phyloP scores from a whole-genome alignment of 2,113 vertebrate genomes.

The Otolemur garnettii region DNA sequence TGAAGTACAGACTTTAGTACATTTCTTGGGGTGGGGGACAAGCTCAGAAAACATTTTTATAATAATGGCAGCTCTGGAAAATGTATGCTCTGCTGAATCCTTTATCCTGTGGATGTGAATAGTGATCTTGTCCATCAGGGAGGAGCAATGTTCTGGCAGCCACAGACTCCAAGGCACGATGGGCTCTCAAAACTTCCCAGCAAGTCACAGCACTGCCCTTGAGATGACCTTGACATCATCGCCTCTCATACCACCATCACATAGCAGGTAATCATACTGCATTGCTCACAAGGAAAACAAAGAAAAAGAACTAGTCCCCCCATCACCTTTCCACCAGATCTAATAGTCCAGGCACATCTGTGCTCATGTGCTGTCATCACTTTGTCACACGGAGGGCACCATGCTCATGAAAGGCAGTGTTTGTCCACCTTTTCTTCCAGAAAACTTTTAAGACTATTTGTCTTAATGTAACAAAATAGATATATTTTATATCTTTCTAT shows the following conservation, averaged over 20 bases:
- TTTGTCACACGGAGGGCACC: too few species aligned
- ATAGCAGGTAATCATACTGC: neutral
- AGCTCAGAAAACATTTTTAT: neutral
- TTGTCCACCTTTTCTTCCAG: neutral
- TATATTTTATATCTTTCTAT: neutral
- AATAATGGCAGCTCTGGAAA: neutral
- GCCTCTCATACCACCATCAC: neutral
- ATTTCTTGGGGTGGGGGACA: neutral
- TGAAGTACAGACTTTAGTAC: neutral
- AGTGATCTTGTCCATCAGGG: neutral
- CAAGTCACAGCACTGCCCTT: rapidly evolving
- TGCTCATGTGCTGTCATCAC: neutral
- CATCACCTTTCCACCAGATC: rapidly evolving
- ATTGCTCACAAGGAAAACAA: neutral
- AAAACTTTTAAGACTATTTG: neutral
- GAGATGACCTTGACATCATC: neutral
- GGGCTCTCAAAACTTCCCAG: neutral
- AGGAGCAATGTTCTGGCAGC: neutral
- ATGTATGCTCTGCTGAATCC: neutral
- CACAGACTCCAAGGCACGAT: rapidly evolving
- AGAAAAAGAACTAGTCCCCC: neutral
- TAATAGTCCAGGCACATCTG: rapidly evolving
- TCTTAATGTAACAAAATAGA: neutral
- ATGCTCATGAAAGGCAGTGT: neutral
- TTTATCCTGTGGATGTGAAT: too few species aligned